Conservation (phyloP, 2,888 invertebrate species). For the Lithophane semibrunnea region DNA sequence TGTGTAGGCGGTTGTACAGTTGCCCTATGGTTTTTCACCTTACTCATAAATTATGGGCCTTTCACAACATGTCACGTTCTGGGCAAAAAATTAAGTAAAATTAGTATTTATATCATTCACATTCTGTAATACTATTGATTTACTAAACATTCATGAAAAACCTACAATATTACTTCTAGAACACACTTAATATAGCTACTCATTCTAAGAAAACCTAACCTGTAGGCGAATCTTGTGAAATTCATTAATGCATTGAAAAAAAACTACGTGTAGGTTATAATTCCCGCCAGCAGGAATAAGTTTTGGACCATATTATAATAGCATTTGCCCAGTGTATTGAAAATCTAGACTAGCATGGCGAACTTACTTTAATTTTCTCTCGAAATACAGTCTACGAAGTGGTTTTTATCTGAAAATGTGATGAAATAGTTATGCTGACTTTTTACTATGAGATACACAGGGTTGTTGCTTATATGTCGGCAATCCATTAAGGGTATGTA, state of each 20-base stretch:
- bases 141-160: slow-evolving; percentile 54
- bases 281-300: slow-evolving; percentile 61
- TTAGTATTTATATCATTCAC: background rate
- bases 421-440: background rate
- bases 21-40: background rate
- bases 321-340: slow-evolving; percentile 21
- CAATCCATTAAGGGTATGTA: too few species aligned
- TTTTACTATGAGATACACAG: too few species aligned
- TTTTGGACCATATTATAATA: slow-evolving; percentile 12
- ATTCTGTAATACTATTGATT: slow-evolving; percentile 9
- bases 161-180: slow-evolving; percentile 40
- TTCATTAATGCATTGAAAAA: slow-evolving; percentile 26
- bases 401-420: slow-evolving; percentile 23
- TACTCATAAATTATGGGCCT: background rate
- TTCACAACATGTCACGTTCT: slow-evolving; percentile 7
- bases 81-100: background rate
- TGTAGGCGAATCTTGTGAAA: slow-evolving; percentile 36
- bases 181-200: slow-evolving; percentile 43
- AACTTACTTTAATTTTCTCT: slow-evolving; percentile 43
- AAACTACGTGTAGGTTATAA: slow-evolving; percentile 16
- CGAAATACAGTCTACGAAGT: slow-evolving; percentile 42
- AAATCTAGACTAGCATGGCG: slow-evolving; percentile 20
- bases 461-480: too few species aligned
- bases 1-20: background rate
- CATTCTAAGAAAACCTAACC: slow-evolving; percentile 47